These are phyloP conservation scores for Craniophora ligustri DNA, from an alignment of 2,888 invertebrate species.

Conservation along the genomic window DNA sequence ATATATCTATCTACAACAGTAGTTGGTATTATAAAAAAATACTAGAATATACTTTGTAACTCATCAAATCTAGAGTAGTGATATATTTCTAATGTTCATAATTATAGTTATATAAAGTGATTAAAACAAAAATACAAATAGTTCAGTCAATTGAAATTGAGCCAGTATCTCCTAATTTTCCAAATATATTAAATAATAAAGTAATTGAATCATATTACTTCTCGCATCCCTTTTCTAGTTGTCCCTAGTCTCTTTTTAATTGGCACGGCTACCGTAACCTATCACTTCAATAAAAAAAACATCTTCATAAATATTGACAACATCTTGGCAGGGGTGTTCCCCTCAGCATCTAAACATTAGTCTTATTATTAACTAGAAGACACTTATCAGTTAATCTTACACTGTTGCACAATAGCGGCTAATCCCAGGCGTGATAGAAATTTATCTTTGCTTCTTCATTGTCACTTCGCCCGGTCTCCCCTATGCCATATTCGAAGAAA, in stretches of 20 bases:
- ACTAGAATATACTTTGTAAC: no score
- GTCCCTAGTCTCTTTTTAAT: slow-evolving; percentile 50
- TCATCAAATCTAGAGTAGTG: no score
- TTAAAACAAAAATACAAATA: no score
- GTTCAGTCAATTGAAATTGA: no score
- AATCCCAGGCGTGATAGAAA: slow-evolving; percentile 86
- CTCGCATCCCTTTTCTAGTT: neutral
- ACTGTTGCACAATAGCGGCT: slow-evolving; percentile 81
- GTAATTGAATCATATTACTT: neutral
- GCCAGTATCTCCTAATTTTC: no score
- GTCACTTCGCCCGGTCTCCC: slow-evolving; percentile 70
- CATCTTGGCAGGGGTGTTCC: slow-evolving; percentile 59
- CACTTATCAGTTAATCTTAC: slow-evolving; percentile 88
- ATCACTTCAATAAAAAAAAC: slow-evolving; percentile 56
- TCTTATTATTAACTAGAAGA: slow-evolving; percentile 85
- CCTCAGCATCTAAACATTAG: slow-evolving; percentile 74
- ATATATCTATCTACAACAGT: slow-evolving; percentile 21
- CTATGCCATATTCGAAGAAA: slow-evolving; percentile 45
- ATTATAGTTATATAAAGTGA: no score
- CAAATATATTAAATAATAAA: no score
- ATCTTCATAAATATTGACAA: slow-evolving; percentile 71
- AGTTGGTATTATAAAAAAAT: no score
- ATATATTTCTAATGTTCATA: no score
- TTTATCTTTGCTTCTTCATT: slow-evolving; percentile 83
- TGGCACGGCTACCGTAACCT: slow-evolving; percentile 29